These are phyloP conservation scores for Clitarchus hookeri DNA, from an alignment of 2,888 invertebrate genomes.

Conservation along the genomic window DNA sequence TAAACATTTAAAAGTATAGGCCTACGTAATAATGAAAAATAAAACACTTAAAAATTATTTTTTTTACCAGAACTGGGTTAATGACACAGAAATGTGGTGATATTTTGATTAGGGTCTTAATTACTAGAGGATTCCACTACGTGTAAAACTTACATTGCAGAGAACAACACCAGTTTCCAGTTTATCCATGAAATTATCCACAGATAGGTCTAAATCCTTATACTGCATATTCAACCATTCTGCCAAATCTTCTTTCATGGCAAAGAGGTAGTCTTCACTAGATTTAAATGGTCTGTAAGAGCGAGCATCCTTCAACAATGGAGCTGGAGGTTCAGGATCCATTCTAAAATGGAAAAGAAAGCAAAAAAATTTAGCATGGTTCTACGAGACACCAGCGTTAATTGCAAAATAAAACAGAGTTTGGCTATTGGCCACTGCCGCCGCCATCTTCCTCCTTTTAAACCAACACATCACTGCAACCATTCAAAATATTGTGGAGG, in stretches of 20 bases:
- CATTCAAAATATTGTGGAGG: too few relatives aligned
- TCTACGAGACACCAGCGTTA: too few relatives aligned
- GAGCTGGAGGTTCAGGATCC: conserved; percentile 22
- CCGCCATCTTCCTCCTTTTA: too few relatives aligned
- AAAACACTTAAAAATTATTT: too few relatives aligned
- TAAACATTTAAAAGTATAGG: too few relatives aligned
- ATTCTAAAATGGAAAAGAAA: not conserved
- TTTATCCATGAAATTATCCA: conserved; percentile 90
- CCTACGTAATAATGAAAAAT: too few relatives aligned
- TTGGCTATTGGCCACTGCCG: too few relatives aligned
- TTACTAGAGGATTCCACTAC: not conserved
- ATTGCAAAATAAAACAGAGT: too few relatives aligned
- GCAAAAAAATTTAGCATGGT: not conserved
- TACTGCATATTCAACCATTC: conserved; percentile 95
- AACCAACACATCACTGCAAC: too few relatives aligned
- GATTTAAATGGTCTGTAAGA: conserved; percentile 93
- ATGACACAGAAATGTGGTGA: too few relatives aligned
- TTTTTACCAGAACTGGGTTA: too few relatives aligned
- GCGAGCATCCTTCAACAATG: conserved; percentile 79
- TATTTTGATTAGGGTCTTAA: not conserved
- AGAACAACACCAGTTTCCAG: conserved; percentile 92
- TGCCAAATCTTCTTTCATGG: conserved; percentile 97
- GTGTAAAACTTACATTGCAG: conserved; percentile 78
- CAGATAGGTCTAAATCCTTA: conserved; percentile 81
- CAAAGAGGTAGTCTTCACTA: conserved; percentile 93